Evolutionary conservation across 1,140 invertebrate species (phyloP), one percentile per base, ranked within the genome.

Genomic region (Oppia nitens): DNA sequence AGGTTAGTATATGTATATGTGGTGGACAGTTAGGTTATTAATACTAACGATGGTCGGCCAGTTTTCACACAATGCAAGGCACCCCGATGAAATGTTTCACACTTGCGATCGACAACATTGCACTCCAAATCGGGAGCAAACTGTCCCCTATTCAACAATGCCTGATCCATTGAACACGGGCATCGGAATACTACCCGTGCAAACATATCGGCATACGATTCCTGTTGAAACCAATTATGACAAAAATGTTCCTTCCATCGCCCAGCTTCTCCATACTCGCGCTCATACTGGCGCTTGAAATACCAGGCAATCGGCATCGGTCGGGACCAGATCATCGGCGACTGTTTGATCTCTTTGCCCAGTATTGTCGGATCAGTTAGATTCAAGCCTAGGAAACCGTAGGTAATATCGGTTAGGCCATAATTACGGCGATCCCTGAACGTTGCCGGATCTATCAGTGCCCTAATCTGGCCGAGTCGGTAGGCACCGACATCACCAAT

Each of bases 231-330:
- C 90, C 90, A 95, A 60, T 83, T 80, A 70, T 92, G 82, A 69
- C 91, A 94, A 60, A 88, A 77, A 6, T 77, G 73, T 62, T 82
- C 75, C 0, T 85, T 73, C 89, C 89, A 95, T n/a, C 79, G 74
- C 2, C 62, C 58, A 3, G 75, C 69, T n/a, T 28, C n/a, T 4
- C 87, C 87, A 63, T 83, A 80, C 24, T 77, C 64, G 23, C 78
- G 72, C 68, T 87, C 81, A 88, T 89, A 95, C 70, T 93, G 88
- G 0, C 81, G 78, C 0, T 76, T 77, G 67, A 93, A 93, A 67
- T 93, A 95, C 91, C 91, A 95, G 0, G 75, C 88, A 2, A 95
- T 69, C 0, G 91, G 90, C 64, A 94, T 85, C 0, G 89, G 88
- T 45, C 82, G 79, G 67, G 86, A 90, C 90, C 90, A 95, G 1